Evolutionary conservation across 2,888 invertebrate species (phyloP), one percentile per base, ranked within the genome.

Genomic region (Labia minor): DNA sequence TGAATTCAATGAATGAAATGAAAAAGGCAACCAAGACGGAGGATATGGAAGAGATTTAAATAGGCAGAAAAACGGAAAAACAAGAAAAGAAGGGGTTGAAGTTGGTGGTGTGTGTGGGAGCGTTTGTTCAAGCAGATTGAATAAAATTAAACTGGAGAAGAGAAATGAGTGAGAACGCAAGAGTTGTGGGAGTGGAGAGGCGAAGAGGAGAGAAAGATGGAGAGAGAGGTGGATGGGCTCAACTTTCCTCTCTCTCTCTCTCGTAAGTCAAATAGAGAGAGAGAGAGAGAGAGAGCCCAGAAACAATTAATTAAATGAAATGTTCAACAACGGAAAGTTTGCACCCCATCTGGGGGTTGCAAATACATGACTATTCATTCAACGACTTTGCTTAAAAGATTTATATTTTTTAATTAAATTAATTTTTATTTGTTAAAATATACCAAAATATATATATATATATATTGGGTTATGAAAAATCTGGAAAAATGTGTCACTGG

Each of bases 281-380:
- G n/a, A n/a, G n/a, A n/a, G n/a, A n/a, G n/a, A n/a, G n/a, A n/a
- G n/a, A n/a, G n/a, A n/a, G n/a, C n/a, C 49, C 49, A 49, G 49
- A 49, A 49, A 49, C 49, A 49, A 49, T 49, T 49, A 49, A 49
- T 49, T 49, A 49, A 49, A 49, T 49, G 49, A 49, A 49, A 49
- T 49, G 49, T 49, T 49, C 49, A 49, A 49, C 49, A n/a, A 49
- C 49, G 16, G 26, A 49, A 49, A 49, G 49, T 49, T 49, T 49
- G 14, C 49, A 14, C 49, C 49, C 49, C 49, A 49, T 49, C 49
- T 49, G 49, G 14, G 49, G n/a, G n/a, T n/a, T 49, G 8, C 14
- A 49, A 49, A 49, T 49, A 49, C 49, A 16, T 16, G n/a, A 4
- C n/a, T 8, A 8, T 8, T 26, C 8, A 26, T 26, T 49, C 49